Base-by-base conservation (phyloP, 1,140 invertebrate genomes). In the Hyles euphorbiae region DNA sequence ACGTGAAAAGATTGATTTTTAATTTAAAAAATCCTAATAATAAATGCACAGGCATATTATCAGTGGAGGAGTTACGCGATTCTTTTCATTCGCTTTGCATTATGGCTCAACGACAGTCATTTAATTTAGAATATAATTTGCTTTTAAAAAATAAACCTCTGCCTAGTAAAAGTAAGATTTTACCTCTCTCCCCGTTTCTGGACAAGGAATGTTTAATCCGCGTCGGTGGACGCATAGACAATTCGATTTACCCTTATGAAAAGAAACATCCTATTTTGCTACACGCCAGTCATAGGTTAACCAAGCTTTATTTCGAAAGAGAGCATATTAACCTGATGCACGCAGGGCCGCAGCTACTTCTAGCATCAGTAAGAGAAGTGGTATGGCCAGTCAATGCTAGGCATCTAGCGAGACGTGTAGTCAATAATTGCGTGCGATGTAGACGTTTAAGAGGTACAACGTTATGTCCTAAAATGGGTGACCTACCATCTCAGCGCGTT, bases 401-500 rank as follows among this genome's bases (percentile, higher is more conserved):
- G 8, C 10, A 8, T 44, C 36, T 60, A 34, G 62, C 58, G n/a
- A 34, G 45, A 36, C 12, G 45, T 32, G 49, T 34, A 1, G 50
- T 53, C 5, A 46, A 60, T 53, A 52, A 48, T 5, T 64, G 58
- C 34, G 54, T 60, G 0, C 6, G 46, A 9, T 64, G 62, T 34
- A 55, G 48, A 4, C 46, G 62, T 4, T 11, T 60, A 7, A 3
- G 34, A 11, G 56, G 52, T 44, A 43, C 32, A 34, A 56, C 58
- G 2, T 34, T 56, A 3, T 5, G 2, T 1, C 62, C 53, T 9
- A 43, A 49, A 46, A 60, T 64, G 62, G 62, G 53, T 4, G 34
- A 56, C n/a, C n/a, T 64, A 5, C 51, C 53, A 48, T 1, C 43
- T 56, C 78, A 70, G 72, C 73, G 76, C 48, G 3, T 63, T 0